A percentile compares a stretch with the other conserved stretches of the same genome.
Evolutionary conservation across 2,113 vertebrate genomes (phyloP).

Genomic region (Polyodon spathula): DNA sequence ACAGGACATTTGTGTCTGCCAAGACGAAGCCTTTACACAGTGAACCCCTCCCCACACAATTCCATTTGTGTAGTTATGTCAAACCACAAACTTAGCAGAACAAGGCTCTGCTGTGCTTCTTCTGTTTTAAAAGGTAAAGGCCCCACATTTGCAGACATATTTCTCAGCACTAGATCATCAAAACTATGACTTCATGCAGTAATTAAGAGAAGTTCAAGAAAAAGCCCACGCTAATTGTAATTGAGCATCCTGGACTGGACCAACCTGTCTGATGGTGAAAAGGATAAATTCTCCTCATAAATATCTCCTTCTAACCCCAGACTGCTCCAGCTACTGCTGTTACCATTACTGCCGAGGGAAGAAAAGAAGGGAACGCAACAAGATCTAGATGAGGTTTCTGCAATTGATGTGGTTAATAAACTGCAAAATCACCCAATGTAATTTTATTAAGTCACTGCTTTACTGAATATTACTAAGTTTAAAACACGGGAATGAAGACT

Average conservation of each 20-base stretch:
- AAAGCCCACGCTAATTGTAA: slow-evolving; percentile 35
- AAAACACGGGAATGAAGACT: no score
- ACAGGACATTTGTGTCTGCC: slow-evolving; percentile 15
- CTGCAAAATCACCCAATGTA: no score
- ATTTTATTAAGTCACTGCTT: no score
- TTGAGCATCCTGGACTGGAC: slow-evolving; percentile 57
- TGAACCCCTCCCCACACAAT: slow-evolving; percentile 11
- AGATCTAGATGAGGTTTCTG: slow-evolving; percentile 20
- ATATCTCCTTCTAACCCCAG: slow-evolving; percentile 97
- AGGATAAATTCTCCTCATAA: slow-evolving; percentile 92
- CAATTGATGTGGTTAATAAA: no score
- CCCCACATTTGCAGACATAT: slow-evolving; percentile 21
- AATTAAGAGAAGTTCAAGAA: slow-evolving; percentile 36
- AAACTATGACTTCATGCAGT: slow-evolving; percentile 68
- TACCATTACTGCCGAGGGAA: slow-evolving; percentile 94
- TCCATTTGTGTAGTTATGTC: slow-evolving; percentile 7
- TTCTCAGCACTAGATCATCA: slow-evolving; percentile 34
- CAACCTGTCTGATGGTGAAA: slow-evolving; percentile 96
- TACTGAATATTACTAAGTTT: no score
- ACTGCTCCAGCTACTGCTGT: slow-evolving; percentile 99
- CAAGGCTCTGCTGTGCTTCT: slow-evolving; percentile 23
- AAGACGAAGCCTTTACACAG: slow-evolving; percentile 9
- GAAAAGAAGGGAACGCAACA: slow-evolving; percentile 70
- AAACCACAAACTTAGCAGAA: slow-evolving; percentile 17
- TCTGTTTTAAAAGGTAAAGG: slow-evolving; percentile 19